Base-by-base conservation (phyloP, 2,113 vertebrate genomes). In the Oenanthe oenanthe region DNA sequence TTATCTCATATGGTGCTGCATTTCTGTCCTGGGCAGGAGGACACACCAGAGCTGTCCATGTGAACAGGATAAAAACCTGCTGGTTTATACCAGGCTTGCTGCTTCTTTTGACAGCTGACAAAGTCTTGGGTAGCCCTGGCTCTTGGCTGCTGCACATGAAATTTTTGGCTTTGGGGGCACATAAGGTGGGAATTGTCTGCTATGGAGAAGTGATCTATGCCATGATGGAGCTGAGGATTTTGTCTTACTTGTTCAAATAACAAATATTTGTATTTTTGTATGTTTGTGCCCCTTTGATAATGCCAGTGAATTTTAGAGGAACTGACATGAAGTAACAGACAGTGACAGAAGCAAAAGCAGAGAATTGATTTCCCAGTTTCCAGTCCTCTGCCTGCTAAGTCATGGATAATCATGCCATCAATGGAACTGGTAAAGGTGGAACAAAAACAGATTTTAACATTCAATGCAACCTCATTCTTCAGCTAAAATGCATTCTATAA, bases 171-270 rank as follows among this genome's bases (percentile, higher is more conserved):
- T 84, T 43, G 68, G 13, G 29, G 32, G 22, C 43, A 89, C 0
- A 3, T 9, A 28, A 24, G 26, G 10, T 16, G 47, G 43, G 32
- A 81, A 40, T 58, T 61, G 17, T 61, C 53, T 47, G 38, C 2
- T 36, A 17, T 0, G 0, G 48, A 75, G 48, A 18, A 40, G 12
- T 32, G 4, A 56, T 51, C 13, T 9, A 16, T 1, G 4, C 21
- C 4, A 7, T 17, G 45, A 25, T 63, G 48, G 28, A 74, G 7
- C 24, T 36, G 57, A 45, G 38, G 28, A 10, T 18, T 90, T 88
- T 36, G 38, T 62, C n/a, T 31, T 42, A n/a, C 14, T 73, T 51
- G 16, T 66, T 67, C 62, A 24, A 77, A 43, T 36, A 57, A 40
- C 12, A n/a, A n/a, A n/a, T n/a, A n/a, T n/a, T n/a, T n/a, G n/a